Conservation (phyloP, 1,140 invertebrate species). For the Littorina saxatilis region DNA sequence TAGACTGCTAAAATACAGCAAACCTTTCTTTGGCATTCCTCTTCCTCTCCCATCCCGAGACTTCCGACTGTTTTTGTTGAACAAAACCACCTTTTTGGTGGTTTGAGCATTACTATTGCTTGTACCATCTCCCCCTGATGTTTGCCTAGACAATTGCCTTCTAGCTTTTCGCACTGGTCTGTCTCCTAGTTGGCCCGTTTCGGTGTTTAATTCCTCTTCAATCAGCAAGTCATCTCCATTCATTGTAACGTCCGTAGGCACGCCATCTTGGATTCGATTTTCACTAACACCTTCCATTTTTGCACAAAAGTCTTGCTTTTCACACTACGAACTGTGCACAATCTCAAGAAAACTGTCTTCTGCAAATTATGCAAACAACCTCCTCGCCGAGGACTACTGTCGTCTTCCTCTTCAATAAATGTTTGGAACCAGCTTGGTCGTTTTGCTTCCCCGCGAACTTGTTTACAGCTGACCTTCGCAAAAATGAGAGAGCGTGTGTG, state of each 20-base stretch:
- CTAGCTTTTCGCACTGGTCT: constrained; percentile 50
- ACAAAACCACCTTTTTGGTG: constrained; percentile 39
- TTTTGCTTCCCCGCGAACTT: constrained; percentile 33
- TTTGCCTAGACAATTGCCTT: constrained; percentile 39
- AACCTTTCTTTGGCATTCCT: constrained; percentile 68
- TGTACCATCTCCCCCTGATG: constrained; percentile 37
- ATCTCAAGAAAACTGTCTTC: not conserved
- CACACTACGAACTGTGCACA: not conserved
- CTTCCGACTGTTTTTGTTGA: constrained; percentile 65
- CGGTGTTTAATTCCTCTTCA: constrained; percentile 22
- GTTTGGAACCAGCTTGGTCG: not conserved
- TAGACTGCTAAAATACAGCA: not conserved
- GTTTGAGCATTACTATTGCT: constrained; percentile 32
- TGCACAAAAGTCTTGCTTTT: constrained; percentile 28
- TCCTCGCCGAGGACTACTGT: not conserved
- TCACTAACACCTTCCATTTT: constrained; percentile 41
- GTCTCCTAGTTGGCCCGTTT: constrained; percentile 37
- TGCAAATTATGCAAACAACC: not conserved
- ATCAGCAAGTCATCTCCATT: constrained; percentile 38
- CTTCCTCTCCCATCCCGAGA: constrained; percentile 62
- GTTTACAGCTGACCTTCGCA: constrained; percentile 37
- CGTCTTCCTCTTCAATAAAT: not conserved
- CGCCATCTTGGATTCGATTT: constrained; percentile 49
- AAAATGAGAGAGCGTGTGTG: not conserved
- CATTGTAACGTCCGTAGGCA: constrained; percentile 36